A percentile compares a stretch with the other conserved stretches of the same genome.
Evolutionary conservation across 2,888 invertebrate genomes (phyloP).

Genomic region (Oxyscelio sp.): DNA sequence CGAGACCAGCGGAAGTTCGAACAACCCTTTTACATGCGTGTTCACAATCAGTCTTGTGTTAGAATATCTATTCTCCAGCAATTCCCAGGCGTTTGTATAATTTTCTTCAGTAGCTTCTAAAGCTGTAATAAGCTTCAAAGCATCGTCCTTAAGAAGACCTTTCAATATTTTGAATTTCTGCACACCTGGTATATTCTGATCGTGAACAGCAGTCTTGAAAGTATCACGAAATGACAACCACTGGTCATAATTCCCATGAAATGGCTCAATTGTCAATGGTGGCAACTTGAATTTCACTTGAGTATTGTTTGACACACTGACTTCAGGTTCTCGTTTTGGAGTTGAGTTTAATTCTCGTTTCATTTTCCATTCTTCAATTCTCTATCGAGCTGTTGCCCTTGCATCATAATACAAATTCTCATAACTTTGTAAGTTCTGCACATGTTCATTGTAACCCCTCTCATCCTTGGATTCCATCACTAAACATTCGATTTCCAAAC

Average conservation of each 20-base stretch:
- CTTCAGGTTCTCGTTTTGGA: constrained; percentile 6
- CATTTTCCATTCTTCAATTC: not conserved
- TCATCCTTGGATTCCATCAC: not conserved
- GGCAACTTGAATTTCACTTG: no score
- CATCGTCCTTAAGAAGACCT: constrained; percentile 24
- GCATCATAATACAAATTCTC: not conserved
- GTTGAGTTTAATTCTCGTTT: no score
- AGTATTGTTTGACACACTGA: no score
- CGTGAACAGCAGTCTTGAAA: constrained; percentile 23
- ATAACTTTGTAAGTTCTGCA: not conserved
- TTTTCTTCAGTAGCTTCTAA: constrained; percentile 31
- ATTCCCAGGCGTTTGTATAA: constrained; percentile 2
- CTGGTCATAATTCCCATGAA: not conserved
- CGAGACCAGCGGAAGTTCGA: constrained; percentile 3
- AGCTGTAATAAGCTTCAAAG: constrained; percentile 19
- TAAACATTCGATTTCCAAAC: constrained; percentile 13
- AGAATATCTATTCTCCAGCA: constrained; percentile 8
- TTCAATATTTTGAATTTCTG: constrained; percentile 26
- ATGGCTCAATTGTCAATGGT: not conserved
- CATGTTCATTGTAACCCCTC: not conserved
- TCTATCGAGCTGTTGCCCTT: not conserved
- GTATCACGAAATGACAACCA: constrained; percentile 11
- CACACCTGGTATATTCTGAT: constrained; percentile 8
- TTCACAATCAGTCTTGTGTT: constrained; percentile 10
- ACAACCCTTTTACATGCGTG: constrained; percentile 29